phyloP scores from a whole-genome alignment of 1,140 invertebrate species.

The Ganaspis sp. region DNA sequence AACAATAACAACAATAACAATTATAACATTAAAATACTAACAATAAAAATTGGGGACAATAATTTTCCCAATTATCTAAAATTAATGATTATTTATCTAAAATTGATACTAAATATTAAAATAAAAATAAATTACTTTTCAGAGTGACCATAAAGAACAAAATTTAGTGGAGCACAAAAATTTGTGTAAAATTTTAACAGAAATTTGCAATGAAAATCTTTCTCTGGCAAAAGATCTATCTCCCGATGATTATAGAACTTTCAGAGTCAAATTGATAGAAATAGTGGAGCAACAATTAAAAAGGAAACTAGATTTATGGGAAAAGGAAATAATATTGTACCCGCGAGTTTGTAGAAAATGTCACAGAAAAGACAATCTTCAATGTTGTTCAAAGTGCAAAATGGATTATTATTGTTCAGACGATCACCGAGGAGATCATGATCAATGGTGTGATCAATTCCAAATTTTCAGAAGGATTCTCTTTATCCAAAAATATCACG shows the following conservation, averaged over 20 bases:
- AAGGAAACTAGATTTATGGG: slow-evolving; percentile 79
- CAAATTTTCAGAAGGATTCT: slow-evolving; percentile 65
- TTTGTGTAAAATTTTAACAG: slow-evolving; percentile 69
- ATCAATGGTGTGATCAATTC: slow-evolving; percentile 68
- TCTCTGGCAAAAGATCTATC: slow-evolving; percentile 76
- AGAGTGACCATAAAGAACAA: slow-evolving; percentile 72
- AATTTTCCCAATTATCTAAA: too few relatives aligned
- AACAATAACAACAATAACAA: too few relatives aligned
- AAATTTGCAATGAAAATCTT: slow-evolving; percentile 61
- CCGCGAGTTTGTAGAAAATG: slow-evolving; percentile 79
- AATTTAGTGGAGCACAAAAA: slow-evolving; percentile 71
- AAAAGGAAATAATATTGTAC: slow-evolving; percentile 83
- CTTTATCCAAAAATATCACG: slow-evolving; percentile 69
- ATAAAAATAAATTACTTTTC: background rate
- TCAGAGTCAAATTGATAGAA: slow-evolving; percentile 79
- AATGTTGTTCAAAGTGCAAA: slow-evolving; percentile 77
- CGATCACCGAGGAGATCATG: slow-evolving; percentile 60
- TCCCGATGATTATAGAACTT: slow-evolving; percentile 79
- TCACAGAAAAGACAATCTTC: slow-evolving; percentile 73
- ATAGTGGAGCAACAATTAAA: slow-evolving; percentile 78
- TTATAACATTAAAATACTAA: too few relatives aligned
- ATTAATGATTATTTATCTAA: background rate
- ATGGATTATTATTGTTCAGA: slow-evolving; percentile 71
- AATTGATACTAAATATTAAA: too few relatives aligned
- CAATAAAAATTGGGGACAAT: too few relatives aligned